Base-by-base conservation (phyloP, 92 coral and sea anemone genomes). In the Parazoanthus darwini region DNA sequence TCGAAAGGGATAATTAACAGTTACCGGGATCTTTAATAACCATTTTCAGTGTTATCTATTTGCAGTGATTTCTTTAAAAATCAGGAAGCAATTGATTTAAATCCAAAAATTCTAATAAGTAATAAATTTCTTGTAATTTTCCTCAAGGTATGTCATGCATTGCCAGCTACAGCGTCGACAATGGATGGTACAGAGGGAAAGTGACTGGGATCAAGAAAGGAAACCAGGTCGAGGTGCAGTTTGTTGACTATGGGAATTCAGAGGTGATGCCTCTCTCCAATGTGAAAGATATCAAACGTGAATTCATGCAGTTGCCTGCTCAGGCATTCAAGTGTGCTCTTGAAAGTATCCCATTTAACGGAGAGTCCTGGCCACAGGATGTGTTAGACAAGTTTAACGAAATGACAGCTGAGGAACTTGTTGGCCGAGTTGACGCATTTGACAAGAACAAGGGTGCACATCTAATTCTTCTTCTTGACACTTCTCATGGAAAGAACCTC, bases 181-280 rank as follows among this genome's bases (percentile, higher is more conserved):
- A 90, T 50, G 90, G 90, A 68, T 97, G 99, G 99, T 95, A 97
- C 90, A 93, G 98, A 29, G 98, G 94, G 36, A 95, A 84, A 70
- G 89, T 95, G 85, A 90, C 90, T 65, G 98, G 96, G 0, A 79
- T 93, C 66, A 89, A 81, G 81, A 88, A 85, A 86, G 93, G 89
- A 59, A 91, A 90, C 74, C 92, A 77, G 8, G 95, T 94, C 0
- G 98, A 97, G 72, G 98, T 97, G 72, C 98, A 88, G 22, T 95
- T 95, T 89, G 92, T 95, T 46, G 98, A 97, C 88, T 95, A 95
- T 82, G 99, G 99, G 33, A 96, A 96, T 92, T 94, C 82, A 85
- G 98, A 96, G 79, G 54, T 89, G 1, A 80, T 96, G 35, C 88
- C 98, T 3, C 70, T 88, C 38, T 89, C 96, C 71, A 91, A 91